Percentiles rank a stretch among this genome's conserved stretches.
phyloP scores from a whole-genome alignment of 2,797 vertebrate genomes.

The Carapus acus region DNA sequence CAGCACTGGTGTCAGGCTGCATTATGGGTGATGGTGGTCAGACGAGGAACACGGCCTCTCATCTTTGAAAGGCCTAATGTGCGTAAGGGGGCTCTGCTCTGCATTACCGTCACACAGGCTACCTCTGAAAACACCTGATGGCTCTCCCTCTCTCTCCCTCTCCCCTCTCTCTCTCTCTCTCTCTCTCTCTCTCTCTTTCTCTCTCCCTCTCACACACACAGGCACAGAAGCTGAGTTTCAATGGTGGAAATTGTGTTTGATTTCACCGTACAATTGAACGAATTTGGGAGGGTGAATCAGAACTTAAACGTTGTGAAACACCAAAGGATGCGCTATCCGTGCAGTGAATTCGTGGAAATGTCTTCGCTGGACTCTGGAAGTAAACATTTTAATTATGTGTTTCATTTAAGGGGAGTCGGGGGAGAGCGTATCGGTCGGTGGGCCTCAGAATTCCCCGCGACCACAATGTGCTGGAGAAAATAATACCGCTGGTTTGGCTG shows the following conservation, averaged over 20 bases:
- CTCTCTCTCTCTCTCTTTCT: no score
- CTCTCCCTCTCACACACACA: no score
- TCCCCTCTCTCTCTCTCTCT: no score
- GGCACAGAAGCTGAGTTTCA: conserved; percentile 28
- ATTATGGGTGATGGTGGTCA: conserved; percentile 61
- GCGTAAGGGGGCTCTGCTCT: conserved; percentile 40
- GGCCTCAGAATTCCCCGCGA: conserved; percentile 43
- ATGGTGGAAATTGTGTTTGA: conserved; percentile 34
- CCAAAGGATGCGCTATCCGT: conserved; percentile 16
- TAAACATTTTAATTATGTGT: conserved; percentile 64
- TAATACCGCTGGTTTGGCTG: conserved; percentile 61
- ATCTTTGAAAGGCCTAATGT: conserved; percentile 36
- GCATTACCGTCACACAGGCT: conserved; percentile 31
- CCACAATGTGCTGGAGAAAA: conserved; percentile 58
- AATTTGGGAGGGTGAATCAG: conserved; percentile 44
- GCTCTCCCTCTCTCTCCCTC: no score
- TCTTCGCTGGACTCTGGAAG: conserved; percentile 52
- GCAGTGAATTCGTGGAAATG: conserved; percentile 49
- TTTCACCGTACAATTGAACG: conserved; percentile 33
- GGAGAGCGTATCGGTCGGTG: conserved; percentile 48
- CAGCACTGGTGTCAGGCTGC: conserved; percentile 45
- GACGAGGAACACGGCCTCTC: conserved; percentile 34
- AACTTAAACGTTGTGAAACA: conserved; percentile 50
- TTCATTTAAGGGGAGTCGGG: conserved; percentile 53
- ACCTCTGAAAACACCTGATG: conserved; percentile 22